Base-by-base conservation (phyloP, 2,113 vertebrate genomes). In the Syngnathus floridae region DNA sequence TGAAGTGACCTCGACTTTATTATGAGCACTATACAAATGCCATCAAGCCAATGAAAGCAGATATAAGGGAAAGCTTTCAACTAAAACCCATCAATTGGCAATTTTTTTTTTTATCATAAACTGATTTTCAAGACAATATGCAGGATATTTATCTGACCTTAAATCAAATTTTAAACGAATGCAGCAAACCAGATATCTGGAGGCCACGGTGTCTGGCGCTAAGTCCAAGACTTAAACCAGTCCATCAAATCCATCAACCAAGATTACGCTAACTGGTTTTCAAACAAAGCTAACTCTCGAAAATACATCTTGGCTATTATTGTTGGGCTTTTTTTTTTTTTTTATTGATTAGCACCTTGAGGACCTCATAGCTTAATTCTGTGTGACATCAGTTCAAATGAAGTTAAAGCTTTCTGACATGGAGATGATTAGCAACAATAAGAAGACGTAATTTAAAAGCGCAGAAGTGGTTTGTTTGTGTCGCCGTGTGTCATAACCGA, bases 1-100 rank as follows among this genome's bases (percentile, higher is more conserved):
- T 87, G 82, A 81, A 86, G 74, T 74, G 68, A 81, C 71, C 72
- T 31, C 77, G 68, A 82, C 78, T 86, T 75, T 78, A 86, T 87
- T 83, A 85, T 76, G 0, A 35, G 66, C 72, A 81, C 69, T 76
- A 72, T 73, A 31, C 26, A 84, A 88, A 87, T 73, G 62, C 65
- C 56, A 67, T 86, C 78, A 84, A 85, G 82, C 54, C 66, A 49
- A n/a, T 6, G 60, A 21, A 49, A 55, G 57, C 56, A 69, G 45
- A 22, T 61, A 37, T 21, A 61, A 55, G 52, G 22, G 22, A 16
- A 16, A 35, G 55, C 31, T 36, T 36, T 17, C 13, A 16, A 19
- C 6, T 16, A 7, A 31, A 31, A 31, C 26, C 35, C 14, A 17
- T 35, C 55, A 8, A 57, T 35, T 57, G 55, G 31, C 55, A 57